Conservation (phyloP, 2,797 vertebrate genomes). For the Sebastes glaucus region DNA sequence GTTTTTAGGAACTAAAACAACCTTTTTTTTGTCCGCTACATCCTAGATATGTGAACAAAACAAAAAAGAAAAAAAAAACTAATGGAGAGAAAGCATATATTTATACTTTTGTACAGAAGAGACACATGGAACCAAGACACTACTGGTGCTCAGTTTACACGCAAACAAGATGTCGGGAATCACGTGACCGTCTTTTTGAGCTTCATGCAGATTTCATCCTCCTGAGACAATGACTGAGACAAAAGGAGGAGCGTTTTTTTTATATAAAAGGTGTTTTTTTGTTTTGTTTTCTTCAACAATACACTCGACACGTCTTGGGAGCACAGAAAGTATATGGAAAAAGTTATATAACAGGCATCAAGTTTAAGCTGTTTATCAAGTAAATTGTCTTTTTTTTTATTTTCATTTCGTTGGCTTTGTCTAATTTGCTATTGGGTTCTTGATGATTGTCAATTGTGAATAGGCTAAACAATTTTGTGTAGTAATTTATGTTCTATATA, state of each 20-base stretch:
- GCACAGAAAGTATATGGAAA: conserved; percentile 79
- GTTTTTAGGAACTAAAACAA: conserved; percentile 77
- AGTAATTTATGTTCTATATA: conserved; percentile 90
- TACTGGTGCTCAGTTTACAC: conserved; percentile 95
- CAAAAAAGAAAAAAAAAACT: conserved; percentile 28
- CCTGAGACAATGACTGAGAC: conserved; percentile 65
- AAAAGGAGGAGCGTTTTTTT: conserved; percentile 19
- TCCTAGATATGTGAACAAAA: conserved; percentile 85
- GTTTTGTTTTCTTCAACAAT: conserved; percentile 54
- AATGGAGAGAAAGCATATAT: conserved; percentile 89
- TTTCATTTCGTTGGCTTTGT: conserved; percentile 53
- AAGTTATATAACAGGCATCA: conserved; percentile 75
- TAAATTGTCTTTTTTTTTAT: conserved; percentile 57
- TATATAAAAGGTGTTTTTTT: conserved; percentile 18
- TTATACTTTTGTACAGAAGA: conserved; percentile 96
- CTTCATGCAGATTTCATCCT: conserved; percentile 52
- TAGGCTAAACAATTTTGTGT: conserved; percentile 81
- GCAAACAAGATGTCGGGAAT: conserved; percentile 78
- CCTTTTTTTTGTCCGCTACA: conserved; percentile 74
- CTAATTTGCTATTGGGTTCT: conserved; percentile 73
- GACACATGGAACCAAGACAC: conserved; percentile 88
- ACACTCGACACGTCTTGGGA: conserved; percentile 75
- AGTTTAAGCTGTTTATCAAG: conserved; percentile 71
- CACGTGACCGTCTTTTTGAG: conserved; percentile 56
- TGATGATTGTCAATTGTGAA: conserved; percentile 85